These are phyloP conservation scores for Caenorhabditis parvicauda DNA, from an alignment of 2,888 invertebrate genomes.

Conservation along the genomic window DNA sequence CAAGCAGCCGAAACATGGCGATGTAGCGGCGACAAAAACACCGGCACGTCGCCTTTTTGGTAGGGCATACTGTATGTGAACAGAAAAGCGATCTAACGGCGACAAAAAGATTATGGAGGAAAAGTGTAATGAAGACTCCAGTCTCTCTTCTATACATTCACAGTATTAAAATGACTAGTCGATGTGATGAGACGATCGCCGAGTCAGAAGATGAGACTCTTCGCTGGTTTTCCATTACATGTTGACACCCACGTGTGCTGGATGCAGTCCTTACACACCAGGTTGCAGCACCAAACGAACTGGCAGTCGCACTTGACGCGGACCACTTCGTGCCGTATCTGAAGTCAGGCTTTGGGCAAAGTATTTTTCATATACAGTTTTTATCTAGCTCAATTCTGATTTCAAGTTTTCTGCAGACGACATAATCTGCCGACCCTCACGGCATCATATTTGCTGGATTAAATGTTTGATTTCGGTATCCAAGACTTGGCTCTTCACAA, in stretches of 20 bases:
- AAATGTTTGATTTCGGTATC: too few relatives aligned
- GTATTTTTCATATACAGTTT: too few relatives aligned
- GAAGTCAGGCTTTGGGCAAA: slow-evolving; percentile 7
- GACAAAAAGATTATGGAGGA: slow-evolving; percentile 1
- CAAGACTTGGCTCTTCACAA: too few relatives aligned
- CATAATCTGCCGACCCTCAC: too few relatives aligned
- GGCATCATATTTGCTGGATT: too few relatives aligned
- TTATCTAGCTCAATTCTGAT: too few relatives aligned
- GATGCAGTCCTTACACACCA: slow-evolving; percentile 62
- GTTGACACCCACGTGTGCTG: slow-evolving; percentile 60
- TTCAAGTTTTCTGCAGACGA: too few relatives aligned
- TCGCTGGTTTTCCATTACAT: slow-evolving; percentile 41
- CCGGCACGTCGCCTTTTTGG: too few relatives aligned
- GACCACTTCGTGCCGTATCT: slow-evolving; percentile 63
- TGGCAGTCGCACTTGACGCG: slow-evolving; percentile 63
- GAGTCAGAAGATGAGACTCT: slow-evolving; percentile 18
- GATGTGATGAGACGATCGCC: not conserved
- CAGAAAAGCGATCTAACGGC: too few relatives aligned
- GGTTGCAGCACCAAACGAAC: slow-evolving; percentile 65
- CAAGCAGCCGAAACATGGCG: too few relatives aligned
- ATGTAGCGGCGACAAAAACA: too few relatives aligned
- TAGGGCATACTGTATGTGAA: too few relatives aligned
- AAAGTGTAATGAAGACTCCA: not conserved
- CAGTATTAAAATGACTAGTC: not conserved
- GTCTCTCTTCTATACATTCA: not conserved